Conservation (phyloP, 2,797 vertebrate species). For the Graptemys geographica region DNA sequence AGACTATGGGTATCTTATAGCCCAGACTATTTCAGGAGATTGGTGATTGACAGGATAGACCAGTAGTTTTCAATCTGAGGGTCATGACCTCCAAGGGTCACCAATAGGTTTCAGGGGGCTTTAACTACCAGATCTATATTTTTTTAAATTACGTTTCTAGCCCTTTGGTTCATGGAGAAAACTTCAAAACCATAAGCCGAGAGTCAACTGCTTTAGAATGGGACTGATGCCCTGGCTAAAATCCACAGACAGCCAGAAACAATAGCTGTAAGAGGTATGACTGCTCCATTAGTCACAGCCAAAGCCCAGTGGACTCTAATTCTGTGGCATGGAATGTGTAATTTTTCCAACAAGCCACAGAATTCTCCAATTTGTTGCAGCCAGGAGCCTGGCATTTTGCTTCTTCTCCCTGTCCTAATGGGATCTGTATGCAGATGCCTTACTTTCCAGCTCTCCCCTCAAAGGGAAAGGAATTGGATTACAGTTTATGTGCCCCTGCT, state of each 20-base stretch:
- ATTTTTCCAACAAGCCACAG: neutral
- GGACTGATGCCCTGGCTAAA: neutral
- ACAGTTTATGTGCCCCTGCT: neutral
- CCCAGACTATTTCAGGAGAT: neutral
- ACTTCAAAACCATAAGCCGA: neutral
- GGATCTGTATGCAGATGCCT: neutral
- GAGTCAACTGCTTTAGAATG: neutral
- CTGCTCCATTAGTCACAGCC: neutral
- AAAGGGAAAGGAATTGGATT: neutral
- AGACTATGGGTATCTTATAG: neutral
- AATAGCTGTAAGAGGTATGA: neutral
- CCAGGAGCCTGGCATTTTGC: neutral
- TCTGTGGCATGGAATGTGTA: neutral
- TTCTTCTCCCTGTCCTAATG: no score
- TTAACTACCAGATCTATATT: neutral
- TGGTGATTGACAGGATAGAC: neutral
- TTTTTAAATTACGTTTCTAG: neutral
- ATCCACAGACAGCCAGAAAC: neutral
- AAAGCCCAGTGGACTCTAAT: neutral
- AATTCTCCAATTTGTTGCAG: neutral
- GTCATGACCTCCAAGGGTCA: neutral
- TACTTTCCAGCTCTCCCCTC: neutral
- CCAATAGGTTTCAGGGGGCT: neutral
- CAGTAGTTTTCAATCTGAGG: neutral
- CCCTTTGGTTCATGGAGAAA: neutral